Percentiles rank a stretch among this genome's conserved stretches.
phyloP scores from a whole-genome alignment of 1,140 invertebrate species.

The Euborellia annulipes region DNA sequence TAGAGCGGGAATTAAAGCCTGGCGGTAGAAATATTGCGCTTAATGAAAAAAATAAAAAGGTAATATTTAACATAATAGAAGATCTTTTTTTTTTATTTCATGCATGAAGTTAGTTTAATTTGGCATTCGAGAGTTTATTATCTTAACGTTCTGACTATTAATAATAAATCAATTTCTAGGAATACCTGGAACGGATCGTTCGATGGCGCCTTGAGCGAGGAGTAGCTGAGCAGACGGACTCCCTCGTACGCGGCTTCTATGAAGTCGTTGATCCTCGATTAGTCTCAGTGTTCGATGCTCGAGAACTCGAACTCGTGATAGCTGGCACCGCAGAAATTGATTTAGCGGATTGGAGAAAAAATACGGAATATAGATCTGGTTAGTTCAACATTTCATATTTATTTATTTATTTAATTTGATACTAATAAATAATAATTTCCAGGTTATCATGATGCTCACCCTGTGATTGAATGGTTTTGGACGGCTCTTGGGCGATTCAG shows the following conservation, averaged over 20 bases:
- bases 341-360: conserved; percentile 82
- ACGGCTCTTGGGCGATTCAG: conserved; percentile 79
- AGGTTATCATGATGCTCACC: conserved; percentile 90
- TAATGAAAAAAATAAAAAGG: conserved; percentile 90
- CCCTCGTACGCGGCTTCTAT: conserved; percentile 84
- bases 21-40: conserved; percentile 81
- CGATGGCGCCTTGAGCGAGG: conserved; percentile 87
- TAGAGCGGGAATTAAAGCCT: conserved; percentile 84
- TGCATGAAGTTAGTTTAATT: conserved; percentile 1
- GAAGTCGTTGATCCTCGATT: conserved; percentile 88
- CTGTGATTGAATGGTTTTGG: conserved; percentile 94
- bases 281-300: conserved; percentile 87
- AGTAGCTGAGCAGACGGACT: conserved; percentile 87
- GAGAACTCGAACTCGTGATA: conserved; percentile 88
- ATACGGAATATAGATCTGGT: conserved; percentile 89
- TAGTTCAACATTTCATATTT: conserved; percentile 5
- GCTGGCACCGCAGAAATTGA: conserved; percentile 95
- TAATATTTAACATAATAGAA: conserved; percentile 16
- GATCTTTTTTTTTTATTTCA: neutral
- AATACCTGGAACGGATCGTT: conserved; percentile 86
- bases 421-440: conserved; percentile 9
- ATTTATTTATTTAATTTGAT: conserved; percentile 1
- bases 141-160: neutral
- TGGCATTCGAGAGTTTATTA: conserved; percentile 4
- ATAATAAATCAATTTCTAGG: conserved; percentile 28